phyloP scores from a whole-genome alignment of 1,140 invertebrate species.

The Anoplophora glabripennis region DNA sequence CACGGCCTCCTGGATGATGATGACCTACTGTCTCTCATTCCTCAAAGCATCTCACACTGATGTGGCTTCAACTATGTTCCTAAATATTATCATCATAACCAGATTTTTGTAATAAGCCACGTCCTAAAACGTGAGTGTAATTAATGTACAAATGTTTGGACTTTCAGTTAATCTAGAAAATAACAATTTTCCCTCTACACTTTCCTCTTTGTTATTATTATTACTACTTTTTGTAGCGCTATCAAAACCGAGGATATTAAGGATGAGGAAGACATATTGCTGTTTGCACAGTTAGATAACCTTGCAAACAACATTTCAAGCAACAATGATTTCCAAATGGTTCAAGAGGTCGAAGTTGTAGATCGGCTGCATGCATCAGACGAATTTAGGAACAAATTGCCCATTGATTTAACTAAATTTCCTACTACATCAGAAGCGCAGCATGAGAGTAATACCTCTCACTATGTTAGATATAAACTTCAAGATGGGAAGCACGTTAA shows the following conservation, averaged over 20 bases:
- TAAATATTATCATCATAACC: background rate
- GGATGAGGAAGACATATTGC: slow-evolving; percentile 20
- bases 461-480: slow-evolving; percentile 15
- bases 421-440: background rate
- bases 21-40: no score
- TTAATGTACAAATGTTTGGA: background rate
- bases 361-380: background rate
- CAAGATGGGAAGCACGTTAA: slow-evolving; percentile 58
- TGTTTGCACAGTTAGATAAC: slow-evolving; percentile 23
- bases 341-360: slow-evolving; percentile 15
- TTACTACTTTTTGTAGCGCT: slow-evolving; percentile 11
- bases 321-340: slow-evolving; percentile 14
- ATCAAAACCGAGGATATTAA: slow-evolving; percentile 28
- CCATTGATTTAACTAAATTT: background rate
- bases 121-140: background rate
- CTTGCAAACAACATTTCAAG: slow-evolving; percentile 5
- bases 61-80: background rate
- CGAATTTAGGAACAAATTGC: background rate
- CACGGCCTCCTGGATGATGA: no score
- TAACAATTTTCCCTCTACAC: background rate
- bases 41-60: no score
- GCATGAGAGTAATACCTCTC: background rate
- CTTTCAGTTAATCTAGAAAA: background rate
- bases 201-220: background rate
- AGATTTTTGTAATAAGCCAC: background rate